Conservation (phyloP, 2,113 vertebrate species). For the Arvicanthis niloticus region DNA sequence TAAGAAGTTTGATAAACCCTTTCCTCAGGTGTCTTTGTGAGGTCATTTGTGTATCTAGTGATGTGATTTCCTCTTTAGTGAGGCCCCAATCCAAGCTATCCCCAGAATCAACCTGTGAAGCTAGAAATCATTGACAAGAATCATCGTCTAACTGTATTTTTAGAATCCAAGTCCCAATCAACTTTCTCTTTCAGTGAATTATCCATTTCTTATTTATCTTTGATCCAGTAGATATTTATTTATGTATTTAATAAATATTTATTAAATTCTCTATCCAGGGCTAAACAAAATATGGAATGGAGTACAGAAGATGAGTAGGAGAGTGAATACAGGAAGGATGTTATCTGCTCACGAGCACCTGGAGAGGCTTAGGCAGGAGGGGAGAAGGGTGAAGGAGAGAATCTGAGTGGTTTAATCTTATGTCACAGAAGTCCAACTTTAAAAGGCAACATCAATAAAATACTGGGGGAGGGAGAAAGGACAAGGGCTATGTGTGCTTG, state of each 20-base stretch:
- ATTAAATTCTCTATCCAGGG: neutral
- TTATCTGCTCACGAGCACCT: neutral
- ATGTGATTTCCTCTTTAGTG: neutral
- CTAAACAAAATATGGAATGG: neutral
- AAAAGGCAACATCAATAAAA: neutral
- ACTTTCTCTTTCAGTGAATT: neutral
- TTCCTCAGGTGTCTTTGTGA: neutral
- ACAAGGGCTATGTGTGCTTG: neutral
- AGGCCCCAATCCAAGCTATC: neutral
- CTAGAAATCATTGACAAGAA: neutral
- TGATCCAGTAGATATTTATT: neutral
- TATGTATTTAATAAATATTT: neutral
- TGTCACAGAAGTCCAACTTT: neutral
- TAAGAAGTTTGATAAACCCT: neutral
- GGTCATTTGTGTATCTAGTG: neutral
- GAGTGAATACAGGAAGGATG: neutral
- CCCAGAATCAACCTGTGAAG: neutral
- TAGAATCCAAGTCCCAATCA: neutral
- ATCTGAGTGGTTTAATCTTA: neutral
- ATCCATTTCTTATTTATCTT: neutral
- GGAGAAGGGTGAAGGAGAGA: accelerated
- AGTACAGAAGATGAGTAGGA: neutral
- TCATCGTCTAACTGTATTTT: neutral
- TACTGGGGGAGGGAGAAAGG: neutral
- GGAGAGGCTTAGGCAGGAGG: neutral